phyloP scores from a whole-genome alignment of 2,888 invertebrate genomes.

The Sphaerophoria rueppellii region DNA sequence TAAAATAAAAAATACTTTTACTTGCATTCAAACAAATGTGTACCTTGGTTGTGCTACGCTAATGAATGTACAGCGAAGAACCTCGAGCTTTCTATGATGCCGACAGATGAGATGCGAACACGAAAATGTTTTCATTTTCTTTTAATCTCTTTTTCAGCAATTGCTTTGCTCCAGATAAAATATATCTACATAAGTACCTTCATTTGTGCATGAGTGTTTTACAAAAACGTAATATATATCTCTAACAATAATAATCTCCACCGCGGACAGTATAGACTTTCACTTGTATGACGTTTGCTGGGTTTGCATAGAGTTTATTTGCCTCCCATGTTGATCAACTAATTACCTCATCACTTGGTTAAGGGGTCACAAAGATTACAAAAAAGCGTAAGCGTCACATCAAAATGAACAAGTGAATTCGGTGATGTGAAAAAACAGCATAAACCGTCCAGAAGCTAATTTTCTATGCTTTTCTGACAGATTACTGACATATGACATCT shows the following conservation, averaged over 20 bases:
- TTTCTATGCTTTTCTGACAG: neutral
- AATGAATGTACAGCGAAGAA: neutral
- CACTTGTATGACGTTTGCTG: too few species aligned
- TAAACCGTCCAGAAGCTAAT: neutral
- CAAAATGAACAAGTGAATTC: neutral
- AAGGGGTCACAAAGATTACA: too few species aligned
- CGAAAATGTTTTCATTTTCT: constrained; percentile 28
- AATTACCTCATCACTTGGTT: too few species aligned
- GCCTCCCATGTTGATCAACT: too few species aligned
- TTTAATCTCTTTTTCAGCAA: constrained; percentile 1
- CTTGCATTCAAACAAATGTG: constrained; percentile 37
- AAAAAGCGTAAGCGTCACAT: neutral
- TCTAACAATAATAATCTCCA: too few species aligned
- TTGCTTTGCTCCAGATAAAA: constrained; percentile 51
- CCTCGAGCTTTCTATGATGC: constrained; percentile 48
- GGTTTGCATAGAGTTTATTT: too few species aligned
- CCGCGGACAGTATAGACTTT: too few species aligned
- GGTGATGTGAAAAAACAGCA: constrained; percentile 1
- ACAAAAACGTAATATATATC: too few species aligned
- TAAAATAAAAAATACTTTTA: constrained; percentile 40
- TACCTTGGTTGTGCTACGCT: neutral
- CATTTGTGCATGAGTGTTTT: neutral
- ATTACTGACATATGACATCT: constrained; percentile 15
- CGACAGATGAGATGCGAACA: constrained; percentile 16
- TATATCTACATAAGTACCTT: neutral